Evolutionary conservation across 2,888 invertebrate genomes (phyloP).

Genomic region (Drosophila kuntzei): DNA sequence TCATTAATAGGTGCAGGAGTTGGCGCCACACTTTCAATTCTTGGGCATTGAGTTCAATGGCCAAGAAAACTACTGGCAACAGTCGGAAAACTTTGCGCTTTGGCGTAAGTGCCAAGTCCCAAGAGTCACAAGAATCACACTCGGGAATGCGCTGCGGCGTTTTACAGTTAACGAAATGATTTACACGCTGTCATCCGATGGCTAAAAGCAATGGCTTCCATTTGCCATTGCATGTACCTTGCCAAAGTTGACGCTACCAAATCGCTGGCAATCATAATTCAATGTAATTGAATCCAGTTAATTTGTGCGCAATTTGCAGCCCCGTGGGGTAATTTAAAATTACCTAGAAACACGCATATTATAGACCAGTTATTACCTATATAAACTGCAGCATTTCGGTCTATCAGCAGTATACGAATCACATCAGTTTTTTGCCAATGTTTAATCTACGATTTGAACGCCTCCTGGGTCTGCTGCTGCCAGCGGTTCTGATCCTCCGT

Average conservation of each 20-base stretch:
- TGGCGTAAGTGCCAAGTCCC: conserved; percentile 38
- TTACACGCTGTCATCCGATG: conserved; percentile 35
- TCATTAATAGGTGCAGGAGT: conserved; percentile 17
- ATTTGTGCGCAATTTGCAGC: conserved; percentile 47
- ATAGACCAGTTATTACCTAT: conserved; percentile 28
- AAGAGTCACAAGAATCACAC: conserved; percentile 29
- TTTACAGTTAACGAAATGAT: conserved; percentile 40
- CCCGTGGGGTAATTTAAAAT: conserved; percentile 28
- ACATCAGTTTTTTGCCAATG: conserved; percentile 28
- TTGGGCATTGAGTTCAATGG: conserved; percentile 25
- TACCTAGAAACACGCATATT: conserved; percentile 45
- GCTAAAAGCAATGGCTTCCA: conserved; percentile 2
- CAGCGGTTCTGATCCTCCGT: neutral
- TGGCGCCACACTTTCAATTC: conserved; percentile 1
- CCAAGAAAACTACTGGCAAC: conserved; percentile 12
- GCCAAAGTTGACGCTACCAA: neutral
- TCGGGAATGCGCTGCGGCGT: conserved; percentile 22
- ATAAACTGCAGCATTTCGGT: conserved; percentile 30
- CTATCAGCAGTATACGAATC: conserved; percentile 12
- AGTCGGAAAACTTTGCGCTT: neutral
- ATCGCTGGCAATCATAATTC: conserved; percentile 53
- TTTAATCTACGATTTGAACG: conserved; percentile 1
- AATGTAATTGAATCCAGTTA: conserved; percentile 44
- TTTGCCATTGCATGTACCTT: neutral
- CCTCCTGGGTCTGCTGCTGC: conserved; percentile 12